phyloP scores from a whole-genome alignment of 2,888 invertebrate species.

The Eristalis arbustorum region DNA sequence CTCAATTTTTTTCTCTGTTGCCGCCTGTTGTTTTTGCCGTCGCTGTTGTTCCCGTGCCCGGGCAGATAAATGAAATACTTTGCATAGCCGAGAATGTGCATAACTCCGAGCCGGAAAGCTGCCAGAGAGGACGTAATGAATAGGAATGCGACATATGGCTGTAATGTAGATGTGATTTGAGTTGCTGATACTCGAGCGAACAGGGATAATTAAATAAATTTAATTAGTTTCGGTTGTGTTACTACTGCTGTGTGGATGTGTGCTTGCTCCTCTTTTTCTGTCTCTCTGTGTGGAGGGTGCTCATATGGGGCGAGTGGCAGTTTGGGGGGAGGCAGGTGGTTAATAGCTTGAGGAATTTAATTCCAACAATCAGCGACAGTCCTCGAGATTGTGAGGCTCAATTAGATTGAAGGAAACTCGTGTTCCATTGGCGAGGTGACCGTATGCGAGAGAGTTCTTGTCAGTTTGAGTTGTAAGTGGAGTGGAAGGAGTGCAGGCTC shows the following conservation, averaged over 20 bases:
- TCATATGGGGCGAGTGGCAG: background rate
- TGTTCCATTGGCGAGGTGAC: background rate
- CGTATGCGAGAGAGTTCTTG: background rate
- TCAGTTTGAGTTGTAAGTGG: background rate
- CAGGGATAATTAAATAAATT: constrained; percentile 50
- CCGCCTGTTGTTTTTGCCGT: background rate
- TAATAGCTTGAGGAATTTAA: background rate
- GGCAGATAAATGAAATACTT: constrained; percentile 32
- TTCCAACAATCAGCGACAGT: background rate
- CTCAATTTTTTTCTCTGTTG: background rate
- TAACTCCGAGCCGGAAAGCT: constrained; percentile 2
- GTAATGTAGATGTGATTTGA: constrained; percentile 41
- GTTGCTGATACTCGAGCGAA: constrained; percentile 1
- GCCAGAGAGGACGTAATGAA: constrained; percentile 4
- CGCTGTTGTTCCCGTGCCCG: background rate
- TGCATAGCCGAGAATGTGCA: constrained; percentile 31
- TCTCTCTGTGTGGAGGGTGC: background rate
- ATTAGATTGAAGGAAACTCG: background rate
- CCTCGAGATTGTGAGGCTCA: background rate
- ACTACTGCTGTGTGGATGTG: background rate
- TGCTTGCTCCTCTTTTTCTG: background rate
- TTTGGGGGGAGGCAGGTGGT: background rate
- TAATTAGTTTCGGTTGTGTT: constrained; percentile 37
- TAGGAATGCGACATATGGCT: constrained; percentile 40
- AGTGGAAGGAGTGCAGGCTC: too few relatives aligned